These are phyloP conservation scores for Rhynchopsitta pachyrhyncha DNA, from an alignment of 2,113 vertebrate species.

Conservation along the genomic window DNA sequence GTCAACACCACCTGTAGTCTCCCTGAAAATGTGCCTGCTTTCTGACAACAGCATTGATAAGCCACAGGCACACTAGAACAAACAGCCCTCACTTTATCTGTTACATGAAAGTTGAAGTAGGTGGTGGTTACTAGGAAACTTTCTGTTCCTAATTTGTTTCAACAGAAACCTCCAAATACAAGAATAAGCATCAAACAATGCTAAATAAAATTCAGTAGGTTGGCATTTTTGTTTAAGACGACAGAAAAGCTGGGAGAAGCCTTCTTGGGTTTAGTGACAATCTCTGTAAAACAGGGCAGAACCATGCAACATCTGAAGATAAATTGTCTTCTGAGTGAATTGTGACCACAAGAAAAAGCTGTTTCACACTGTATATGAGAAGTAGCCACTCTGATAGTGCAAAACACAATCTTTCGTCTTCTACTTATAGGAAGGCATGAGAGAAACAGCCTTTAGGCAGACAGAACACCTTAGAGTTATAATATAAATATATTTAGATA, in stretches of 20 bases:
- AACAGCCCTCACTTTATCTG: conserved; percentile 49
- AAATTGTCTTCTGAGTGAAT: neutral
- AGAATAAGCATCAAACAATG: neutral
- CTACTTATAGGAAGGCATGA: neutral
- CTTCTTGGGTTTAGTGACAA: neutral
- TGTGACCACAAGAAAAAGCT: neutral
- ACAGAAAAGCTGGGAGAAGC: neutral
- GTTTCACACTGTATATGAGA: neutral
- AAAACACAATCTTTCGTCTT: neutral
- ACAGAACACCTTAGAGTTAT: neutral
- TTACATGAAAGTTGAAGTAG: conserved; percentile 25
- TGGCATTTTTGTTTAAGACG: neutral
- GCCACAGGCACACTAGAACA: conserved; percentile 61
- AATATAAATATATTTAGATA: neutral
- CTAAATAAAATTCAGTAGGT: neutral
- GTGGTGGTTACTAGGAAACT: neutral
- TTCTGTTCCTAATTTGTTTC: conserved; percentile 35
- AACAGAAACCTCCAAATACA: conserved; percentile 15
- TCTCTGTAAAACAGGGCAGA: neutral
- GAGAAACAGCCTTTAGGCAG: neutral
- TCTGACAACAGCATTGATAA: conserved; percentile 73
- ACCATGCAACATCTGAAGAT: neutral
- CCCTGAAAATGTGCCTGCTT: conserved; percentile 54
- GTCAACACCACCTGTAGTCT: conserved; percentile 72
- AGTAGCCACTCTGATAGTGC: neutral